Conservation (phyloP, 2,888 invertebrate genomes). For the Lepas anatifera region DNA sequence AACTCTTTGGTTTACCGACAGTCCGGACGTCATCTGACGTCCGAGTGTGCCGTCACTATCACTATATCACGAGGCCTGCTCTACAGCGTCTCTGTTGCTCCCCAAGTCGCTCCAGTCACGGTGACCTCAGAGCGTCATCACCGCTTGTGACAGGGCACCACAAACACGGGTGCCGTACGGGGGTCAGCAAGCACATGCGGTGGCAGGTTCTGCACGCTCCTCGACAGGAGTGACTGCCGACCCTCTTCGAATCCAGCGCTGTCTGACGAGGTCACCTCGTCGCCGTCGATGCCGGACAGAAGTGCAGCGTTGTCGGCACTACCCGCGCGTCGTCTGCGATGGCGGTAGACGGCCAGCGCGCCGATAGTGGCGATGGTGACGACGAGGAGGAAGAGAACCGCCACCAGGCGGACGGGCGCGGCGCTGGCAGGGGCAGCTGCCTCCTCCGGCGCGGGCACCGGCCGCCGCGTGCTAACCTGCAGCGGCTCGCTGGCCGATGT, state of each 20-base stretch:
- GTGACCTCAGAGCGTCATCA: too few species aligned
- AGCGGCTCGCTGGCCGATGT: neutral
- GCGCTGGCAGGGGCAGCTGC: neutral
- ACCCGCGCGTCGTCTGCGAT: neutral
- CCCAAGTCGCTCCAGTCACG: too few species aligned
- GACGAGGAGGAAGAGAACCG: neutral
- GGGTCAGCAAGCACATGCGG: neutral
- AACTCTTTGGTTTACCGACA: neutral
- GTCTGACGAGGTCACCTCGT: neutral
- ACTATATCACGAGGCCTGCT: too few species aligned
- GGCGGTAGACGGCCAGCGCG: neutral
- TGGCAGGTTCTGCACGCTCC: neutral
- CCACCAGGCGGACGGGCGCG: neutral
- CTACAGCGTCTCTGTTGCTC: too few species aligned
- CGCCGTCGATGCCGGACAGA: neutral
- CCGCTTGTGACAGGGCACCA: neutral
- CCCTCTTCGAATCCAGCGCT: neutral
- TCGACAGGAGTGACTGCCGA: neutral
- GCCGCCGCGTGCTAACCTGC: neutral
- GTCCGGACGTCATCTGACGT: neutral
- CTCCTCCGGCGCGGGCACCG: neutral
- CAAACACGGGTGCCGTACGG: neutral
- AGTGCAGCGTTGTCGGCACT: neutral
- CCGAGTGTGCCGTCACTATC: too few species aligned
- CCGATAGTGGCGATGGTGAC: neutral